Evolutionary conservation across 2,888 invertebrate species (phyloP), one percentile per base, ranked within the genome.

Genomic region (Protonemura montana): DNA sequence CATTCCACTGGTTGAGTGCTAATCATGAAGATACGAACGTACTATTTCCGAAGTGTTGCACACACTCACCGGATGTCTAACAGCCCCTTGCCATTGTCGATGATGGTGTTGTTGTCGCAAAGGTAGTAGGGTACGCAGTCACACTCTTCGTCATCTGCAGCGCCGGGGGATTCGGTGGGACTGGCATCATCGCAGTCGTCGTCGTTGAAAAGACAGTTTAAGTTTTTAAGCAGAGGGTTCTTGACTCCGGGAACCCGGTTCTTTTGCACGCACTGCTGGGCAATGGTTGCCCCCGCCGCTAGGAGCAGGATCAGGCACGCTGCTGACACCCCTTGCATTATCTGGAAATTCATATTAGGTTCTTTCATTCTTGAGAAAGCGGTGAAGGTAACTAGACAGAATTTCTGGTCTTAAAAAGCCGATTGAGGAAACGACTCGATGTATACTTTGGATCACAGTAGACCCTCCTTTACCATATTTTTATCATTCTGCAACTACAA

Each of bases 1-100:
- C n/a, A n/a, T n/a, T n/a, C n/a, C n/a, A n/a, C n/a, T n/a, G n/a
- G n/a, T n/a, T n/a, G n/a, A n/a, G n/a, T n/a, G n/a, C n/a, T n/a
- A n/a, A n/a, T n/a, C n/a, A n/a, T n/a, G n/a, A n/a, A n/a, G n/a
- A 3, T 35, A 3, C 35, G 35, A 35, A 35, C 3, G 76, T 76
- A 5, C n/a, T 21, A 5, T 21, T 76, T 21, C 5, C 5, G n/a
- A 21, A 5, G 5, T 21, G n/a, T n/a, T 77, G 77, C 77, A 41
- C 41, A 13, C n/a, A 13, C 13, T 78, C 91, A 95, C 93, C 97
- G 83, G 42, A 76, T 81, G 26, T 82, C 86, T 27, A 87, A 28
- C 7, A 86, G 41, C 10, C 82, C 85, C 21, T 42, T 82, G 42
- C 87, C 87, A 26, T 81, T 77, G 41, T 82, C 85, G 85, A 85